A percentile compares a stretch with the other conserved stretches of the same genome.
Evolutionary conservation across 2,888 invertebrate species (phyloP).

Genomic region (Colletes collaris): DNA sequence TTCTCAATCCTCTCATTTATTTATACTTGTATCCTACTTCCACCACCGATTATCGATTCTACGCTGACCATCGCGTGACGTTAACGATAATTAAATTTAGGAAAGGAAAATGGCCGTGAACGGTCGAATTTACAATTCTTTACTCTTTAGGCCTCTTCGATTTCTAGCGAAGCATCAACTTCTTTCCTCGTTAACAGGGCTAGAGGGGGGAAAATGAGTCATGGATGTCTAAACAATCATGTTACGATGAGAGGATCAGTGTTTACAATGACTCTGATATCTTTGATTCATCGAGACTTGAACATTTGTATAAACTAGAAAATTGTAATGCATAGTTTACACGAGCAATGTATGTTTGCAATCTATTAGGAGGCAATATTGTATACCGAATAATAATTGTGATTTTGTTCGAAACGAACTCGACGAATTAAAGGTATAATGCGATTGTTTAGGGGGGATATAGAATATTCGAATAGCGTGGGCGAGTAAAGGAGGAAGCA

Average conservation of each 20-base stretch:
- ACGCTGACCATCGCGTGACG: neutral
- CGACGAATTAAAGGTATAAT: constrained; percentile 9
- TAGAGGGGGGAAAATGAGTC: neutral
- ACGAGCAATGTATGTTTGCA: neutral
- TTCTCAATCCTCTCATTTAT: constrained; percentile 21
- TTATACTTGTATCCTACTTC: neutral
- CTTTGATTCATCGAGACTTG: constrained; percentile 11
- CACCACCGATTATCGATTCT: too few relatives aligned
- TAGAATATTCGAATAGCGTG: constrained; percentile 25
- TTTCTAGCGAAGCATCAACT: too few relatives aligned
- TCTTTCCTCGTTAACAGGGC: neutral
- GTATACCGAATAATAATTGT: too few relatives aligned
- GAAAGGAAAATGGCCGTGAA: too few relatives aligned
- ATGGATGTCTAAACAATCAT: neutral
- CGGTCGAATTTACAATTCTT: too few relatives aligned
- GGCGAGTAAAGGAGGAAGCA: constrained; percentile 16
- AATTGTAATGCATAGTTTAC: neutral
- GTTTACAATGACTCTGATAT: constrained; percentile 1
- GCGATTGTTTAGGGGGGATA: constrained; percentile 6
- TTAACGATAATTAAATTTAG: too few relatives aligned
- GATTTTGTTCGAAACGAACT: neutral
- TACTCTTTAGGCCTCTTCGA: too few relatives aligned
- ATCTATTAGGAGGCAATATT: neutral
- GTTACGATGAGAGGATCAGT: constrained; percentile 26
- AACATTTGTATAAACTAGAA: neutral